These are phyloP conservation scores for Salarias fasciatus DNA, from an alignment of 2,797 vertebrate genomes.

Conservation along the genomic window DNA sequence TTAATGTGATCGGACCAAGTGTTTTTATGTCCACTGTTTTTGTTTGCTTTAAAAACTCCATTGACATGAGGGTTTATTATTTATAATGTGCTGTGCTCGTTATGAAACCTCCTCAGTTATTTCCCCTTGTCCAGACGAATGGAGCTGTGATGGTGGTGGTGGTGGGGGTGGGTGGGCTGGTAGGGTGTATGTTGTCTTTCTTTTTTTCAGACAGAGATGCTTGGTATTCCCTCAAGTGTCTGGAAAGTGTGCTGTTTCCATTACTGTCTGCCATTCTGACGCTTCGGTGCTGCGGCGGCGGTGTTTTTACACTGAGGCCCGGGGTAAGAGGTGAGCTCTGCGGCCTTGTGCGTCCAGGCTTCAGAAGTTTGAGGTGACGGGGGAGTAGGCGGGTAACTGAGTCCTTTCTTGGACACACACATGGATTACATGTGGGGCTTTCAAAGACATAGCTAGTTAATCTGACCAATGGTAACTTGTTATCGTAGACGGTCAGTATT, in stretches of 20 bases:
- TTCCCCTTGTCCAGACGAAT: slow-evolving; percentile 64
- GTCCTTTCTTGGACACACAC: slow-evolving; percentile 54
- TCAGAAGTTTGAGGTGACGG: slow-evolving; percentile 23
- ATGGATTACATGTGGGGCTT: slow-evolving; percentile 62
- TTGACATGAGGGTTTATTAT: slow-evolving; percentile 53
- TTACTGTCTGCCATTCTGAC: slow-evolving; percentile 70
- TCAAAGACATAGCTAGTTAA: slow-evolving; percentile 62
- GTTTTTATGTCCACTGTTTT: slow-evolving; percentile 27
- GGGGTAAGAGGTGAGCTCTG: slow-evolving; percentile 59
- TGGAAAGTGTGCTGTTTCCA: slow-evolving; percentile 83
- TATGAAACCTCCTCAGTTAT: slow-evolving; percentile 62
- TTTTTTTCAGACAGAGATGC: slow-evolving; percentile 74
- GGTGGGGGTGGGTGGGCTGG: slow-evolving; percentile 1
- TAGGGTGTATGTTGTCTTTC: slow-evolving; percentile 67
- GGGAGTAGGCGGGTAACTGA: slow-evolving; percentile 13
- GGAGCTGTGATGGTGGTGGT: background rate
- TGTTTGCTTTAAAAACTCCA: slow-evolving; percentile 37
- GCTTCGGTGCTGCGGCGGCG: slow-evolving; percentile 62
- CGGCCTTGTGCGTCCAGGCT: slow-evolving; percentile 47
- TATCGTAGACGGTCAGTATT: slow-evolving; percentile 46
- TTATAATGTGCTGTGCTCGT: slow-evolving; percentile 57
- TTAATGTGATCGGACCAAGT: slow-evolving; percentile 2
- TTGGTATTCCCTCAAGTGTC: slow-evolving; percentile 84
- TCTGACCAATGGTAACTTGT: slow-evolving; percentile 57
- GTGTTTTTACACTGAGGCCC: slow-evolving; percentile 78